Evolutionary conservation across 35 echinoderm and acorn worm genomes (phyloP).

Genomic region (Eucidaris tribuloides): DNA sequence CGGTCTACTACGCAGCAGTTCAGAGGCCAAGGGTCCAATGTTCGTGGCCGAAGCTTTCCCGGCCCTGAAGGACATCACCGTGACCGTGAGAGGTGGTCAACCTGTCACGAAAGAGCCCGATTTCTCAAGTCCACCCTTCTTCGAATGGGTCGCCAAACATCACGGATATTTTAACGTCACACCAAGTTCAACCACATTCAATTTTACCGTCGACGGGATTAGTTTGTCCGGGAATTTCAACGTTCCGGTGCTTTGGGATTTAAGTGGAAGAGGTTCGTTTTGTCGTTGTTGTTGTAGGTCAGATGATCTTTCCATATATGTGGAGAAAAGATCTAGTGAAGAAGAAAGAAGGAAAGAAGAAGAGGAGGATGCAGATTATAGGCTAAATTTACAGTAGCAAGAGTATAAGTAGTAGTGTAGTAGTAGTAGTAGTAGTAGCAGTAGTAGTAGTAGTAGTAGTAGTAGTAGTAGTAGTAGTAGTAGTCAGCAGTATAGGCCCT

Average conservation of each 20-base stretch:
- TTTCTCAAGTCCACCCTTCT: conserved; percentile 44
- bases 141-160: conserved; percentile 53
- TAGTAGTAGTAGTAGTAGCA: too few relatives aligned
- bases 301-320: too few relatives aligned
- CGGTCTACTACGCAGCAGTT: conserved; percentile 43
- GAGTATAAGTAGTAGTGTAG: too few relatives aligned
- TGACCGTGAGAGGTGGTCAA: conserved; percentile 42
- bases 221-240: conserved; percentile 60
- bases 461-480: too few relatives aligned
- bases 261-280: conserved; percentile 55
- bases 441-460: too few relatives aligned
- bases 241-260: conserved; percentile 55
- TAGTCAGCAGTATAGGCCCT: too few relatives aligned
- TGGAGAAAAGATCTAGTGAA: too few relatives aligned
- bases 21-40: conserved; percentile 55
- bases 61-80: conserved; percentile 38
- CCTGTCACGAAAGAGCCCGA: conserved; percentile 25
- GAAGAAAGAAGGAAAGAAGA: too few relatives aligned
- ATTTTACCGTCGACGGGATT: conserved; percentile 57
- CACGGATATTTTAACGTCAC: conserved; percentile 88
- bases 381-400: too few relatives aligned
- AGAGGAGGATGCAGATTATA: too few relatives aligned
- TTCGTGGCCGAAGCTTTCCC: conserved; percentile 49
- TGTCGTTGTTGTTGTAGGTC: too few relatives aligned
- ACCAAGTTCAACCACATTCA: conserved; percentile 45